Evolutionary conservation across 1,140 invertebrate genomes (phyloP).

Genomic region (Aplysia californica): DNA sequence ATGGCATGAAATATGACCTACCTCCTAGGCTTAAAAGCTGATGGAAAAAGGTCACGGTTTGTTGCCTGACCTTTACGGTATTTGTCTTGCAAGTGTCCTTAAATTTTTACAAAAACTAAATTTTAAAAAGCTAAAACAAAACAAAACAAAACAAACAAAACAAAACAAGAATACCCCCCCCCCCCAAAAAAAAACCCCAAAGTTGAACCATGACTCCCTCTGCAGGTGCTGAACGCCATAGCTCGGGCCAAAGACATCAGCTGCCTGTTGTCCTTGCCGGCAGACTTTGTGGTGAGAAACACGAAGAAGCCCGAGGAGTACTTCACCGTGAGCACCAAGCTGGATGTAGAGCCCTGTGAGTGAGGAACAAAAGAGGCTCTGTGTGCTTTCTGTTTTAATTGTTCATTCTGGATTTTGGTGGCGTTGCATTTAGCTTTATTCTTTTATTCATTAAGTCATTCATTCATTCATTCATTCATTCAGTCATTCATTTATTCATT

Average conservation of each 20-base stretch:
- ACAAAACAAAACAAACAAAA: too few relatives aligned
- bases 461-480: too few relatives aligned
- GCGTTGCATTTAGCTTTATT: too few relatives aligned
- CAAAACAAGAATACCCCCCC: neutral
- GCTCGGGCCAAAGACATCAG: constrained; percentile 12
- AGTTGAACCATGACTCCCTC: neutral
- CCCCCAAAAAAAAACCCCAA: neutral
- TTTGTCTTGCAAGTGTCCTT: neutral
- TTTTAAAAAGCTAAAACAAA: too few relatives aligned
- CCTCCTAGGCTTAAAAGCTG: neutral
- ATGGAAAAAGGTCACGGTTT: neutral
- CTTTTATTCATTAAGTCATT: too few relatives aligned
- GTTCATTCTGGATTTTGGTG: too few relatives aligned
- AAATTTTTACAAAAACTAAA: too few relatives aligned
- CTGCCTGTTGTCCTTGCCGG: neutral
- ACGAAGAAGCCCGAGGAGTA: neutral
- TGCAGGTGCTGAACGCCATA: neutral
- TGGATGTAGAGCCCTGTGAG: constrained; percentile 13
- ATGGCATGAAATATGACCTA: neutral
- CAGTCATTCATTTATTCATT: too few relatives aligned
- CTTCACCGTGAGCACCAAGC: neutral
- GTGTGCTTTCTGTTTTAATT: too few relatives aligned
- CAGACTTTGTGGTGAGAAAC: constrained; percentile 2
- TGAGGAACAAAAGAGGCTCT: too few relatives aligned
- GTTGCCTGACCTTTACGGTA: neutral